Conservation (phyloP, 1,140 invertebrate species). For the Trachymyrmex cornetzi region DNA sequence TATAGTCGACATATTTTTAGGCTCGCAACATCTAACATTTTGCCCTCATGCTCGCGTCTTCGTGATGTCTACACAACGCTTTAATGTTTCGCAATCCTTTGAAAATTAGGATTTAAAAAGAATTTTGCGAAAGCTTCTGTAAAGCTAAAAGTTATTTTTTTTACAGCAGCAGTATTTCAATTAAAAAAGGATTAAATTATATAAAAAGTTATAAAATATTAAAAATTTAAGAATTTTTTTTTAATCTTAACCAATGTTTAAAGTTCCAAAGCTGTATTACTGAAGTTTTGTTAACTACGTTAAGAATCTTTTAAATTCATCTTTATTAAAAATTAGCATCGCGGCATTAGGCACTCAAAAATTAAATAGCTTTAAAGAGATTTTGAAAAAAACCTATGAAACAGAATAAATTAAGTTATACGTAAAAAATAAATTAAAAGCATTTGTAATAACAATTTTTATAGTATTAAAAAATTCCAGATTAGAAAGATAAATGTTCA, state of each 20-base stretch:
- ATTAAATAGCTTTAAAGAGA: conserved; percentile 1
- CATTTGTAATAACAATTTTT: neutral
- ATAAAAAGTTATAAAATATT: neutral
- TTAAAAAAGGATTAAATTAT: conserved; percentile 5
- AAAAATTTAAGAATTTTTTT: neutral
- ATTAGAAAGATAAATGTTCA: neutral
- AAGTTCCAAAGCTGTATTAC: no score
- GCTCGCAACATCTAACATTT: conserved; percentile 61
- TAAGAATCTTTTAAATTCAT: neutral
- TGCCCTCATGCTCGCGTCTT: conserved; percentile 26
- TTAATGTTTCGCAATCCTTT: neutral
- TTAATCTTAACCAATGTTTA: neutral
- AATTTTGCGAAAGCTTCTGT: neutral
- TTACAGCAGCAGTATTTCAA: neutral
- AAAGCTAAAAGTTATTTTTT: neutral
- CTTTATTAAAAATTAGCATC: conserved; percentile 3
- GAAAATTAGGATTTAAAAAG: neutral
- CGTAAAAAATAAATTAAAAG: conserved; percentile 23
- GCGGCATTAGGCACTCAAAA: neutral
- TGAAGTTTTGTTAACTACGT: no score
- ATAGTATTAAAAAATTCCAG: neutral
- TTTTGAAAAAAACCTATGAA: neutral
- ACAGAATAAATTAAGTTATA: neutral
- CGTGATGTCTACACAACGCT: conserved; percentile 10
- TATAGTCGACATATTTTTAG: conserved; percentile 77